Evolutionary conservation across 2,113 vertebrate genomes (phyloP).

Genomic region (Corythornis vintsioides): DNA sequence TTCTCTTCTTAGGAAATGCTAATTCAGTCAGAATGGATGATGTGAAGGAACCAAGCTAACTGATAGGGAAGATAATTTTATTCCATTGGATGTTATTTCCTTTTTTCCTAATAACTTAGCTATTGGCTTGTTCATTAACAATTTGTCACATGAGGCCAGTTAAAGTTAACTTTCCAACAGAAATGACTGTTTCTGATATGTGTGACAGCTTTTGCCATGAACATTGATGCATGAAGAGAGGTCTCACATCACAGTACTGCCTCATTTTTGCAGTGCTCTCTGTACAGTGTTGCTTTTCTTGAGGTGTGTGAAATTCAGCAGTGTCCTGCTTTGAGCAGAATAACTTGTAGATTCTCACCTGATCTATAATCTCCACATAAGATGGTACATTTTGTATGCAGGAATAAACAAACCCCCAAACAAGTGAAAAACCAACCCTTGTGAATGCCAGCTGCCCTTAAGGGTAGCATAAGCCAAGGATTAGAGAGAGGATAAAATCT

Average conservation of each 20-base stretch:
- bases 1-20: slow-evolving; percentile 9
- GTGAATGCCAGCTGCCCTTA: background rate
- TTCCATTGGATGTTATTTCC: background rate
- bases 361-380: background rate
- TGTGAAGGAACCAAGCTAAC: background rate
- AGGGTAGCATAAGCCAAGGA: background rate
- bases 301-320: background rate
- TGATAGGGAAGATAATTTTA: background rate
- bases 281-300: background rate
- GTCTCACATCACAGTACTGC: background rate
- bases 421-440: background rate
- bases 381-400: background rate
- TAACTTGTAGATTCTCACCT: background rate
- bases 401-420: background rate
- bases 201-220: background rate
- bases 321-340: background rate
- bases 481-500: background rate
- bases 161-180: background rate
- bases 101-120: background rate
- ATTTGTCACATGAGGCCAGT: background rate
- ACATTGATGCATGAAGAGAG: background rate
- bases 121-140: background rate
- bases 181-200: background rate
- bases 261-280: background rate
- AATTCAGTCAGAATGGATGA: background rate